Conservation (phyloP, 2,797 vertebrate species). For the Bovichtus variegatus region DNA sequence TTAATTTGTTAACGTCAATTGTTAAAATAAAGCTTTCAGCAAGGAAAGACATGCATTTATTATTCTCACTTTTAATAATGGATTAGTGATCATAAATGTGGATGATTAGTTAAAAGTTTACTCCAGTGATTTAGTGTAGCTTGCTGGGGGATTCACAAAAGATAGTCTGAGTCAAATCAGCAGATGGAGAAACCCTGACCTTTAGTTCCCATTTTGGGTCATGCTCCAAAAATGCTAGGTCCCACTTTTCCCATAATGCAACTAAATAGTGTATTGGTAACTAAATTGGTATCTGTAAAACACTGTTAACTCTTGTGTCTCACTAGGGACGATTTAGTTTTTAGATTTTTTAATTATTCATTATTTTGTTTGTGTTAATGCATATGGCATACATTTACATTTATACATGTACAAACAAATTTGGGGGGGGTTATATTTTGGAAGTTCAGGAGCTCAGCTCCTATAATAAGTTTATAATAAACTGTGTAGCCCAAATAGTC, state of each 20-base stretch:
- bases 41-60: background rate
- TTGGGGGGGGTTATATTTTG: too few species aligned
- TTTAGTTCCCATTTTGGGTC: background rate
- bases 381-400: too few species aligned
- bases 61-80: background rate
- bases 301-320: background rate
- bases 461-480: too few species aligned
- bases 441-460: too few species aligned
- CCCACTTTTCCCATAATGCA: slow-evolving; percentile 10
- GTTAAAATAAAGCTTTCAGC: background rate
- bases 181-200: background rate
- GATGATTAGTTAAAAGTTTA: background rate
- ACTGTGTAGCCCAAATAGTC: too few species aligned
- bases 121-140: background rate
- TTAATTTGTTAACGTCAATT: background rate
- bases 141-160: background rate
- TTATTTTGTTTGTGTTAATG: too few species aligned
- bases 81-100: background rate
- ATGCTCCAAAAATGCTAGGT: background rate
- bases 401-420: too few species aligned
- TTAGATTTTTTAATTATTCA: too few species aligned
- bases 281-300: slow-evolving; percentile 18
- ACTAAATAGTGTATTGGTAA: too few species aligned
- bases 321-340: too few species aligned
- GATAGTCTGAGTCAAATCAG: background rate